These are phyloP conservation scores for Heliconius sara DNA, from an alignment of 2,888 invertebrate genomes.

Conservation along the genomic window DNA sequence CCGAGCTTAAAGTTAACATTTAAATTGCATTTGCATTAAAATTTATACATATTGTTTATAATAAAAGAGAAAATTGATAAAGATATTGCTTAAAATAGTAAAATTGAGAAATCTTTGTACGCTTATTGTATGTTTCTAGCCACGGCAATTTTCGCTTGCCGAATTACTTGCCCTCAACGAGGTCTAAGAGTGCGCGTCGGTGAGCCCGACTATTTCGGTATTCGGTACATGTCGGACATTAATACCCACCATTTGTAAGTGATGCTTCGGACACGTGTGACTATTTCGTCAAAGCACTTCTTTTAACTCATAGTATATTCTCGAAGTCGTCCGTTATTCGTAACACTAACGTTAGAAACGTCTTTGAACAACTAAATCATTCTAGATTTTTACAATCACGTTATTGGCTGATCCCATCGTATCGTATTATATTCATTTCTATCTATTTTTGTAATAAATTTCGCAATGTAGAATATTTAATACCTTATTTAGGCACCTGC, in stretches of 20 bases:
- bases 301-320: slow-evolving; percentile 60
- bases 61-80: neutral
- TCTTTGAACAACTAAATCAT: slow-evolving; percentile 59
- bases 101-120: slow-evolving; percentile 45
- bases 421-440: slow-evolving; percentile 34
- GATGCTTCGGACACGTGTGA: slow-evolving; percentile 61
- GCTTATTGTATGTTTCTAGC: slow-evolving; percentile 77
- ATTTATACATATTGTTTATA: neutral
- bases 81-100: neutral
- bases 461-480: slow-evolving; percentile 15
- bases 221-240: slow-evolving; percentile 63
- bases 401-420: slow-evolving; percentile 62
- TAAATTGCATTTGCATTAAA: neutral
- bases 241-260: slow-evolving; percentile 72
- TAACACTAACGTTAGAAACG: slow-evolving; percentile 53
- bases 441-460: slow-evolving; percentile 30
- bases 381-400: slow-evolving; percentile 56
- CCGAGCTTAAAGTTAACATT: neutral
- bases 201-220: slow-evolving; percentile 46
- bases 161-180: slow-evolving; percentile 78
- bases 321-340: slow-evolving; percentile 41
- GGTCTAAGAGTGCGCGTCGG: slow-evolving; percentile 63
- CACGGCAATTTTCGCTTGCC: slow-evolving; percentile 79
- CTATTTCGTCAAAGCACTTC: slow-evolving; percentile 63
- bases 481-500: slow-evolving; percentile 18